Percentiles rank a stretch among this genome's conserved stretches.
phyloP scores from a whole-genome alignment of 2,797 vertebrate genomes.

The Tragelaphus eurycerus region DNA sequence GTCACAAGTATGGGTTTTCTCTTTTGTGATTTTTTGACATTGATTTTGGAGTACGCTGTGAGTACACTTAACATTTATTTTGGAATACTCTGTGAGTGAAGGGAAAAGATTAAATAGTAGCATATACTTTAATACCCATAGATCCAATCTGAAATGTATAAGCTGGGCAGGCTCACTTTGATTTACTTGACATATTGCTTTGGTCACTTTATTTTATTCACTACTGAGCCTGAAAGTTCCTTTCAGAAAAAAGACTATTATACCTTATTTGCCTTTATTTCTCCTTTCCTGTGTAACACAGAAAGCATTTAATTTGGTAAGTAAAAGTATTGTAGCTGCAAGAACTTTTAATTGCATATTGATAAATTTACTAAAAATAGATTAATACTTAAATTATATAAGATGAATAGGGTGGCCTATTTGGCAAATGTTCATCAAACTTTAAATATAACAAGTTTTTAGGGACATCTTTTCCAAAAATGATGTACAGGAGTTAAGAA shows the following conservation, averaged over 20 bases:
- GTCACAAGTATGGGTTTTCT: neutral
- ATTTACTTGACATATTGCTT: neutral
- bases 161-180: neutral
- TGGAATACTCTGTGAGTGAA: neutral
- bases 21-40: neutral
- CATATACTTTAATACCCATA: neutral
- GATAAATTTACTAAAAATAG: neutral
- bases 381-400: neutral
- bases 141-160: neutral
- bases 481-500: neutral
- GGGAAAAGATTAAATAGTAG: neutral
- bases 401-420: neutral
- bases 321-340: neutral
- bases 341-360: neutral
- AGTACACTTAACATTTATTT: neutral
- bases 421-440: neutral
- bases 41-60: neutral
- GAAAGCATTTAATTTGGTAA: neutral
- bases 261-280: neutral
- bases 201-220: conserved; percentile 4
- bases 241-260: neutral
- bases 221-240: neutral
- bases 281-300: neutral
- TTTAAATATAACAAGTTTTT: neutral
- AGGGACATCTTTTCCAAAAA: conserved; percentile 31